Base-by-base conservation (phyloP, 2,113 vertebrate genomes). In the Gracilinanus agilis region DNA sequence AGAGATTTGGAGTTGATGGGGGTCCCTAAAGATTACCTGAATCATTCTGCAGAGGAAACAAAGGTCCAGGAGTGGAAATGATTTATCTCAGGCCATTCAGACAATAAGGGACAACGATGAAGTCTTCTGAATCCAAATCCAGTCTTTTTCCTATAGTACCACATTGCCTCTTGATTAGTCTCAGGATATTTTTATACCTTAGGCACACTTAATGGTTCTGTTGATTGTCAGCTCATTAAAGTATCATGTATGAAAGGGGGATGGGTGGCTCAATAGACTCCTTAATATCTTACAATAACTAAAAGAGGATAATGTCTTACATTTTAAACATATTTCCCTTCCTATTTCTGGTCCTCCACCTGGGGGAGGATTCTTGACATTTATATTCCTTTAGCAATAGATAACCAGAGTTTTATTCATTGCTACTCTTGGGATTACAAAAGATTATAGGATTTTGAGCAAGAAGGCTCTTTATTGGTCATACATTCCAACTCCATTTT, bases 221-320 rank as follows among this genome's bases (percentile, higher is more conserved):
- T 67, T 93, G 89, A 93, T 83, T 83, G 40, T 34, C n/a, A 95
- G 88, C 34, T 94, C 54, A 95, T 94, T 54, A 90, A 94, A 92
- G 13, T 55, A 54, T 89, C 44, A 94, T 67, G 89, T 53, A 92
- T 67, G 44, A 92, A 95, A 95, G 27, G 40, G 94, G 92, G 23
- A 94, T 29, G 44, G 44, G 25, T 91, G 61, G 94, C 55, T 94
- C 90, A 23, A 7, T 16, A 10, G 23, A 56, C 44, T 53, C 44
- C 49, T 54, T 89, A 95, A 90, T 27, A 67, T 23, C 90, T 83
- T 55, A 91, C 27, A 55, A 40, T 91, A 93, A 90, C 34, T 34
- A 54, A 24, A 94, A 95, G 83, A 94, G 54, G 95, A 93, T 9
- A 92, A 89, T 88, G 34, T 25, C 34, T 96, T 93, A 6, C 89